Percentiles rank a stretch among this genome's conserved stretches.
These are phyloP conservation scores for Hemitrygon akajei DNA, from an alignment of 2,797 vertebrate species.

Conservation along the genomic window DNA sequence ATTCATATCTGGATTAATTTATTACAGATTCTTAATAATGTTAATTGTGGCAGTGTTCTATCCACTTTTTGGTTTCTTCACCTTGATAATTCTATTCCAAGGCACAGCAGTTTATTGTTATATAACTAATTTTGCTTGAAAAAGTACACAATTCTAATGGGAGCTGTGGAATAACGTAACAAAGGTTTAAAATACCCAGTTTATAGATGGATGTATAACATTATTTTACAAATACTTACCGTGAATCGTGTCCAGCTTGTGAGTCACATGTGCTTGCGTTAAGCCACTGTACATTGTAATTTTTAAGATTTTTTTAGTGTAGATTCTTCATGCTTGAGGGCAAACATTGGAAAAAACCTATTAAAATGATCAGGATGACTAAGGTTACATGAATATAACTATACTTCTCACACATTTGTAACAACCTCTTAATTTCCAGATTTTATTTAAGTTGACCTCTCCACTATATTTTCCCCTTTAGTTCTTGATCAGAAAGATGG, in stretches of 20 bases:
- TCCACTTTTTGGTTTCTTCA: background rate
- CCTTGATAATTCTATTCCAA: background rate
- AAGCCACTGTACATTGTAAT: background rate
- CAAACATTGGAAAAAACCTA: background rate
- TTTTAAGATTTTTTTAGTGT: background rate
- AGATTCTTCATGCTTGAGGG: background rate
- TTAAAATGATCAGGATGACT: background rate
- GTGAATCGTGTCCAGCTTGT: background rate
- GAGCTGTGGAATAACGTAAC: background rate
- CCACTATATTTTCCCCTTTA: background rate
- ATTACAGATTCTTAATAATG: background rate
- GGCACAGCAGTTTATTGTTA: background rate
- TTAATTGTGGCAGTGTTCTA: background rate
- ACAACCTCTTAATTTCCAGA: background rate
- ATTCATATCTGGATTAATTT: background rate
- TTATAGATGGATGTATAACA: background rate
- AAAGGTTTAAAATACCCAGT: background rate
- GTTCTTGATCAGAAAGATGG: background rate
- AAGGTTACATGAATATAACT: background rate
- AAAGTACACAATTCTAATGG: background rate
- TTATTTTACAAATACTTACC: background rate
- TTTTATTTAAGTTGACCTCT: background rate
- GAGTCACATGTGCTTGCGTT: background rate
- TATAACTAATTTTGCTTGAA: background rate
- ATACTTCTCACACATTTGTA: background rate